phyloP scores from a whole-genome alignment of 2,888 invertebrate species.

The Apotomis capreana region DNA sequence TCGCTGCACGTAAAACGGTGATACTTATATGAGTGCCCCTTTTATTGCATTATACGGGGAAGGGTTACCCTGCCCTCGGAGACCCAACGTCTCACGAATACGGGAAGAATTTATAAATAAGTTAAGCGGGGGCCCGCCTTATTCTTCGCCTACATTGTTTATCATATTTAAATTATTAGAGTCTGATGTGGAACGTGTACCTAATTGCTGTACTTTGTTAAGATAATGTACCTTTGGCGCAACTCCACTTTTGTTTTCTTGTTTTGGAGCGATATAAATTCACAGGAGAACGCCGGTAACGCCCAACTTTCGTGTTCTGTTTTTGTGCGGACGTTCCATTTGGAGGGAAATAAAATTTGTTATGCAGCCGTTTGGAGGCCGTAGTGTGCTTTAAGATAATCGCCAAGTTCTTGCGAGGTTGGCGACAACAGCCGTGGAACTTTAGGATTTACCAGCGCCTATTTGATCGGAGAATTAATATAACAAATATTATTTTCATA shows the following conservation, averaged over 20 bases:
- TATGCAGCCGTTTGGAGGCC: constrained; percentile 68
- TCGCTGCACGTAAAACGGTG: constrained; percentile 74
- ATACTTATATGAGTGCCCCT: constrained; percentile 82
- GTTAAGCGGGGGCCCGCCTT: constrained; percentile 75
- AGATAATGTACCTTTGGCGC: constrained; percentile 84
- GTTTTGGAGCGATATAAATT: constrained; percentile 80
- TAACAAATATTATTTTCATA: too few species aligned
- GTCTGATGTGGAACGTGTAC: constrained; percentile 84
- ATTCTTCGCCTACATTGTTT: constrained; percentile 81
- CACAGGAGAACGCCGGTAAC: constrained; percentile 69
- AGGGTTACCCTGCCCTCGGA: constrained; percentile 69
- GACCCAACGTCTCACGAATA: constrained; percentile 61
- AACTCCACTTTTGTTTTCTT: constrained; percentile 83
- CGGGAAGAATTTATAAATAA: constrained; percentile 82
- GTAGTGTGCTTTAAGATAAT: constrained; percentile 64
- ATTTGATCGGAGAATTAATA: too few species aligned
- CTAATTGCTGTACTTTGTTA: constrained; percentile 84
- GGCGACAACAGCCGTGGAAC: constrained; percentile 33
- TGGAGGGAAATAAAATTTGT: constrained; percentile 73
- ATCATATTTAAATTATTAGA: constrained; percentile 84
- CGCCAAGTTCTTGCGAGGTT: constrained; percentile 43
- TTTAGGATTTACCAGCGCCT: constrained; percentile 33
- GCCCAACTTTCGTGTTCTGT: constrained; percentile 78
- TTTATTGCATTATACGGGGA: constrained; percentile 81
- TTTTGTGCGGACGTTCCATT: constrained; percentile 77